These are phyloP conservation scores for Drosophila bipectinata DNA, from an alignment of 1,140 invertebrate species.

Conservation along the genomic window DNA sequence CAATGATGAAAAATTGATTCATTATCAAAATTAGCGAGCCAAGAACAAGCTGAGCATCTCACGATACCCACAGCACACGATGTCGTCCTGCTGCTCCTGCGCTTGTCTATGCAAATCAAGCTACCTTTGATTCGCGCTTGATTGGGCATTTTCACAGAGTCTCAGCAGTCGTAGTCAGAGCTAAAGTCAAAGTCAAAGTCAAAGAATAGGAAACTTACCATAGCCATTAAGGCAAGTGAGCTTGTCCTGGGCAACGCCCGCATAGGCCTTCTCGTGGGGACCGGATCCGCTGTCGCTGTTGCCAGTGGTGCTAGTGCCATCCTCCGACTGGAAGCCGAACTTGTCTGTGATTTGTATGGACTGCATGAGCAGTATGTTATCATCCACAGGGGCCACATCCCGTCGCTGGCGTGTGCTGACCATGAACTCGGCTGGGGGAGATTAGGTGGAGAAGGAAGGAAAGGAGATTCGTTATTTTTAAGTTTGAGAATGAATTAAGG, in stretches of 20 bases:
- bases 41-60: slow-evolving; percentile 73
- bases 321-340: slow-evolving; percentile 90
- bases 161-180: background rate
- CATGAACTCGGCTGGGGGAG: slow-evolving; percentile 67
- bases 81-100: slow-evolving; percentile 42
- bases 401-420: slow-evolving; percentile 71
- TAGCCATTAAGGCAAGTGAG: slow-evolving; percentile 83
- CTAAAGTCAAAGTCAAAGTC: background rate
- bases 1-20: slow-evolving; percentile 82
- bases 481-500: background rate
- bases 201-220: slow-evolving; percentile 68
- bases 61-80: slow-evolving; percentile 49
- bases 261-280: slow-evolving; percentile 75
- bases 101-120: slow-evolving; percentile 78
- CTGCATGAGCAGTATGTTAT: slow-evolving; percentile 94
- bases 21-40: slow-evolving; percentile 81
- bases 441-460: slow-evolving; percentile 22
- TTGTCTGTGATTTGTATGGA: slow-evolving; percentile 97
- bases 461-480: slow-evolving; percentile 41
- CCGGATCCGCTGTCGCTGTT: slow-evolving; percentile 50
- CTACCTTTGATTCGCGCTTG: slow-evolving; percentile 70
- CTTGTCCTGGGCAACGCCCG: slow-evolving; percentile 78
- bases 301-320: slow-evolving; percentile 44
- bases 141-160: slow-evolving; percentile 76
- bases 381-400: slow-evolving; percentile 85